Percentiles rank a stretch among this genome's conserved stretches.
phyloP scores from a whole-genome alignment of 2,797 vertebrate species.

The Poeciliopsis infans region DNA sequence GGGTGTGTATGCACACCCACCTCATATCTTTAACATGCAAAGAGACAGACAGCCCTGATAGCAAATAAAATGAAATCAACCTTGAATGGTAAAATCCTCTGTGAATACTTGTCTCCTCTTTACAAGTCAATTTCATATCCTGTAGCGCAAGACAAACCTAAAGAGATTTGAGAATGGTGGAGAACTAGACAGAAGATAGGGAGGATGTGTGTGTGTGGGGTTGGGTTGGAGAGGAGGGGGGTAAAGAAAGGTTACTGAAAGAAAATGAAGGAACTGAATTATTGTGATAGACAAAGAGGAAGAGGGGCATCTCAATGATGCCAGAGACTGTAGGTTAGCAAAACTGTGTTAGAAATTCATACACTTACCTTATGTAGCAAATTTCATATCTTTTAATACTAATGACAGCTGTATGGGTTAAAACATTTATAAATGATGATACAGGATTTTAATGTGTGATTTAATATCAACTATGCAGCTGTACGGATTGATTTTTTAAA shows the following conservation, averaged over 20 bases:
- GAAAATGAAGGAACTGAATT: slow-evolving; percentile 28
- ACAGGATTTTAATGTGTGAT: too few species aligned
- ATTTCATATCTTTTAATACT: slow-evolving; percentile 42
- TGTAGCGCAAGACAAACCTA: slow-evolving; percentile 70
- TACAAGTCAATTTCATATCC: slow-evolving; percentile 78
- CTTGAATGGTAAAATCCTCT: slow-evolving; percentile 73
- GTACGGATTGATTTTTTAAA: background rate
- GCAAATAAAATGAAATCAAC: slow-evolving; percentile 77
- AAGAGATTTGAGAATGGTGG: slow-evolving; percentile 67
- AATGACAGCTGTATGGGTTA: slow-evolving; percentile 37
- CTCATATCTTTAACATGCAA: slow-evolving; percentile 76
- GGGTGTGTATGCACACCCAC: slow-evolving; percentile 10
- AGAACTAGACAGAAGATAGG: slow-evolving; percentile 42
- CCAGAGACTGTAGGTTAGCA: slow-evolving; percentile 31
- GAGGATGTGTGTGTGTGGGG: background rate
- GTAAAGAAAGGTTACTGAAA: slow-evolving; percentile 35
- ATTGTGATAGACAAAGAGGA: slow-evolving; percentile 24
- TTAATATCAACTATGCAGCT: background rate
- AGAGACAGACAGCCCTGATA: slow-evolving; percentile 72
- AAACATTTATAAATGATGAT: slow-evolving; percentile 5
- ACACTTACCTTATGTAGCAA: slow-evolving; percentile 23
- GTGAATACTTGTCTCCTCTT: slow-evolving; percentile 76
- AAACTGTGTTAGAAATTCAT: slow-evolving; percentile 43
- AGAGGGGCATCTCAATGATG: slow-evolving; percentile 23
- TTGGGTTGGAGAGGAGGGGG: too few species aligned